These are phyloP conservation scores for Drosophila sproati DNA, from an alignment of 1,140 invertebrate species.

Conservation along the genomic window DNA sequence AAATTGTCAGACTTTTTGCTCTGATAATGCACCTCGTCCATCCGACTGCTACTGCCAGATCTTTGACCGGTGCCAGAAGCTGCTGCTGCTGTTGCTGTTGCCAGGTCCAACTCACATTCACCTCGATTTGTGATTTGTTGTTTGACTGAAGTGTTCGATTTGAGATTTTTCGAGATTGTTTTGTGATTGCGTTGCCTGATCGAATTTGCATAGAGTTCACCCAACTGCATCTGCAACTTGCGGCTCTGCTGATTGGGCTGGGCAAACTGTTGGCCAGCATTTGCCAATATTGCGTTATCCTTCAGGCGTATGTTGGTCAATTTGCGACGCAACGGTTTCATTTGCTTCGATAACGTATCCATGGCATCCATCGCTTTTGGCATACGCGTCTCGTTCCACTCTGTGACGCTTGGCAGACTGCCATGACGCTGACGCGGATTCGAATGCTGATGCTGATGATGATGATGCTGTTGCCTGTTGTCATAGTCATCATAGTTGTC, in stretches of 20 bases:
- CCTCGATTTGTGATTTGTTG: no score
- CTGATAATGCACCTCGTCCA: conserved; percentile 42
- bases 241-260: neutral
- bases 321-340: conserved; percentile 28
- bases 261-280: neutral
- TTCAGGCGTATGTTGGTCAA: conserved; percentile 10
- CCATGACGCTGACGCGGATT: no score
- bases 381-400: conserved; percentile 47
- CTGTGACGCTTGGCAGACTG: neutral
- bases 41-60: neutral
- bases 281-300: neutral
- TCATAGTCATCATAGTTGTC: neutral
- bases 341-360: neutral
- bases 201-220: conserved; percentile 5
- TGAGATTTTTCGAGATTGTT: neutral
- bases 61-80: neutral
- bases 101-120: no score
- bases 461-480: neutral
- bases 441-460: neutral
- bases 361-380: neutral
- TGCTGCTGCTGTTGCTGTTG: no score
- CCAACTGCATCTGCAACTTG: neutral
- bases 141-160: no score
- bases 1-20: conserved; percentile 7
- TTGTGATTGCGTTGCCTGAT: neutral